Evolutionary conservation across 2,888 invertebrate genomes (phyloP).

Genomic region (Panorpa germanica): DNA sequence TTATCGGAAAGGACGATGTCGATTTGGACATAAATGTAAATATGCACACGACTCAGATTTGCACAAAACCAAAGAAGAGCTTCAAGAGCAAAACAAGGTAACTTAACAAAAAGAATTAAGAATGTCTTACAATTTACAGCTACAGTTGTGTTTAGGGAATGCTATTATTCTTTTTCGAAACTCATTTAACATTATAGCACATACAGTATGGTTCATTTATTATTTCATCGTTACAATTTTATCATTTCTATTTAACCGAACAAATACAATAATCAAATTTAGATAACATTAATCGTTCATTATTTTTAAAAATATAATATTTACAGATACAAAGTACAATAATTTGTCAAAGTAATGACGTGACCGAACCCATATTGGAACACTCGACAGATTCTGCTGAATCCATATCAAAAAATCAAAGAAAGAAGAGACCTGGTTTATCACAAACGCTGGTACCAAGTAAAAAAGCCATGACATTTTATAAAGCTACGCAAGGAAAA

Average conservation of each 20-base stretch:
- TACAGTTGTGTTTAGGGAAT: neutral
- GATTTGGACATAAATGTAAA: conserved; percentile 82
- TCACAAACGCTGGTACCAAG: conserved; percentile 59
- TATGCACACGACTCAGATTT: conserved; percentile 82
- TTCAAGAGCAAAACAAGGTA: conserved; percentile 23
- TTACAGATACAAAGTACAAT: conserved; percentile 13
- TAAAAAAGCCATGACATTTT: conserved; percentile 69
- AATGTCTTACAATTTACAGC: conserved; percentile 1
- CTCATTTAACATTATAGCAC: no score
- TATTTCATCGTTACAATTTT: no score
- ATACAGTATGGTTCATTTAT: no score
- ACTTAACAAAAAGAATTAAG: no score
- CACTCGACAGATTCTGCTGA: conserved; percentile 27
- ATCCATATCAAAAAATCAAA: conserved; percentile 31
- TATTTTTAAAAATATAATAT: no score
- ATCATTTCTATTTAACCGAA: no score
- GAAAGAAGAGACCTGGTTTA: conserved; percentile 62
- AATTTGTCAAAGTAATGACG: conserved; percentile 12
- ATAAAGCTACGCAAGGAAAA: conserved; percentile 21
- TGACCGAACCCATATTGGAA: conserved; percentile 29
- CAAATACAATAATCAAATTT: no score
- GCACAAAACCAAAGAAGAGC: conserved; percentile 37
- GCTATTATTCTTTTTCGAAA: conserved; percentile 20
- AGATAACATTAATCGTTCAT: no score
- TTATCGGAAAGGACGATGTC: conserved; percentile 73